phyloP scores from a whole-genome alignment of 2,888 invertebrate genomes.

The Chorisops tibialis region DNA sequence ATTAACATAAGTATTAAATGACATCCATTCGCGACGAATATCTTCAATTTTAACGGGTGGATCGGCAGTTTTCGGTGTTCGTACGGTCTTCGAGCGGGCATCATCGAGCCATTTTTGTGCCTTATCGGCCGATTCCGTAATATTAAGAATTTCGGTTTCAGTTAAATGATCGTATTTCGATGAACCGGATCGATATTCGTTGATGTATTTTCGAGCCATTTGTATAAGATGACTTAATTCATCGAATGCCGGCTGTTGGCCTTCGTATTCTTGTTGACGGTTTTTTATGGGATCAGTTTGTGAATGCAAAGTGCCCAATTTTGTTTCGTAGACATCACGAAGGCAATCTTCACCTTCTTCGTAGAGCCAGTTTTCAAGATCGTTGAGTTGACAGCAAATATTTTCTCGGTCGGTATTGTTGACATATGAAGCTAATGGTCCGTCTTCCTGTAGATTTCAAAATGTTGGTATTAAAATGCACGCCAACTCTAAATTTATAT shows the following conservation, averaged over 20 bases:
- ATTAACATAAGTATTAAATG: conserved; percentile 53
- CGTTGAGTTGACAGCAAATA: conserved; percentile 68
- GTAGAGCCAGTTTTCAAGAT: conserved; percentile 95
- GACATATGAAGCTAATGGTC: conserved; percentile 72
- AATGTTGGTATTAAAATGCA: not conserved
- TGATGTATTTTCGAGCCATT: conserved; percentile 74
- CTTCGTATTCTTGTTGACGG: conserved; percentile 76
- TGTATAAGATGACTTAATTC: conserved; percentile 75
- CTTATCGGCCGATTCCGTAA: conserved; percentile 65
- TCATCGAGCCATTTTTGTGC: conserved; percentile 81
- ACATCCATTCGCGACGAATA: conserved; percentile 75
- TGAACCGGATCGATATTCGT: conserved; percentile 67
- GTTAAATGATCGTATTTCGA: conserved; percentile 76
- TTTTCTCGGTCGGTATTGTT: conserved; percentile 64
- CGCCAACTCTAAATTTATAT: not conserved
- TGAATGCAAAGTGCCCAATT: conserved; percentile 61
- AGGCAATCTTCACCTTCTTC: conserved; percentile 93
- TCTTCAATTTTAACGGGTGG: conserved; percentile 76
- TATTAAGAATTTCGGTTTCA: conserved; percentile 76
- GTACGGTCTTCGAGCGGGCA: conserved; percentile 64
- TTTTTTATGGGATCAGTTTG: conserved; percentile 88
- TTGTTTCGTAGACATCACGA: conserved; percentile 64
- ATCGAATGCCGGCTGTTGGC: conserved; percentile 75
- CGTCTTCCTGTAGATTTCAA: conserved; percentile 57
- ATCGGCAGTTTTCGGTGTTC: conserved; percentile 65